Evolutionary conservation across 2,113 vertebrate species (phyloP).

Genomic region (Coreoperca whiteheadi): DNA sequence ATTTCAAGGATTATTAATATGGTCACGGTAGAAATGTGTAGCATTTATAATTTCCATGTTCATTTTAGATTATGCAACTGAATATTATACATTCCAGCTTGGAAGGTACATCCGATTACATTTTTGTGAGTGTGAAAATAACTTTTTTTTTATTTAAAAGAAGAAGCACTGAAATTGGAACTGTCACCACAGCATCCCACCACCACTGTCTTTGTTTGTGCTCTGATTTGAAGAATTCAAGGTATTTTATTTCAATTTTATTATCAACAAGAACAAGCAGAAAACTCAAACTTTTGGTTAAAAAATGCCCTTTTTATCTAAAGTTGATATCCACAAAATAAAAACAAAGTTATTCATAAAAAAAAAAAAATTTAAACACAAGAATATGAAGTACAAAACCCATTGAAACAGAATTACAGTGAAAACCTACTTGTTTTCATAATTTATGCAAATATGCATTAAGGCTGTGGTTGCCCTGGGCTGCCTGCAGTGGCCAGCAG

Average conservation of each 20-base stretch:
- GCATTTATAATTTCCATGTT: too few species aligned
- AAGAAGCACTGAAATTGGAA: background rate
- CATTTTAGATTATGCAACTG: background rate
- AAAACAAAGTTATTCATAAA: background rate
- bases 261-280: background rate
- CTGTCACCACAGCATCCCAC: too few species aligned
- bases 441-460: too few species aligned
- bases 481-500: background rate
- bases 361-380: background rate
- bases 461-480: background rate
- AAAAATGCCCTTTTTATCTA: background rate
- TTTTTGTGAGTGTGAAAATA: background rate
- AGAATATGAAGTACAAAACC: background rate
- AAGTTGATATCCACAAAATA: background rate
- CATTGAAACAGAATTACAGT: background rate
- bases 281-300: background rate
- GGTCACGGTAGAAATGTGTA: background rate
- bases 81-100: background rate
- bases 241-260: too few species aligned
- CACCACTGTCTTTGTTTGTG: background rate
- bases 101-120: background rate
- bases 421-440: background rate
- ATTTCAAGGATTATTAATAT: background rate
- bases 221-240: background rate
- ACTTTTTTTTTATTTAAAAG: background rate